Evolutionary conservation across 2,113 vertebrate genomes (phyloP), one percentile per base, ranked within the genome.

Genomic region (Grallaria varia): DNA sequence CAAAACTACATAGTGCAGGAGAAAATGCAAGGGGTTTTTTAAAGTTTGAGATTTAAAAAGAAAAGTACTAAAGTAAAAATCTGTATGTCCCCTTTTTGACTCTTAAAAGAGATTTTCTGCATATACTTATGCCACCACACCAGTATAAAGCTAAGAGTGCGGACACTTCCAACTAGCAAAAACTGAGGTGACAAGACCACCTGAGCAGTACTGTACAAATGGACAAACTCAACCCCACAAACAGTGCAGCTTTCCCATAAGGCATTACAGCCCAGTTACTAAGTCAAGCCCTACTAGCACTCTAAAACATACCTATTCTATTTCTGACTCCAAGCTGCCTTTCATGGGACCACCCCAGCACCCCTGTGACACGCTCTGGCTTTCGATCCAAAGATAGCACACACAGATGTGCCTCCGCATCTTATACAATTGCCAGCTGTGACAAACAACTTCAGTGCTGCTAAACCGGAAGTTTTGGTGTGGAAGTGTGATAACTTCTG

Each of bases 291-390:
- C 25, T 17, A 3, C 2, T 4, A 47, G 35, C 21, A 10, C 6
- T 22, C 62, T 28, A 20, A 44, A 76, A 28, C 10, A 10, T 0
- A 28, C 2, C 53, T 56, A 10, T 10, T 39, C 23, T 40, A 9
- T 23, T 59, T 69, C 84, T 67, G 79, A 79, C 37, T 40, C 49
- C 37, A 35, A 14, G 24, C 22, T 60, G 76, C 40, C 44, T 77
- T 56, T 53, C 3, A 1, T 1, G 1, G 59, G 24, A 69, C 14
- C 9, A 3, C 53, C 14, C 39, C 2, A 0, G 35, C 44, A 42
- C 10, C 55, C 24, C 37, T 3, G 23, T 14, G 15, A 47, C 11
- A 0, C 1, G 10, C 20, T 74, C 55, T 11, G 0, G 0, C 64
- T 66, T 50, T 50, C 64, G 10, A 59, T 35, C 56, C 64, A 17